phyloP scores from a whole-genome alignment of 2,888 invertebrate species.

The Sesia apiformis region DNA sequence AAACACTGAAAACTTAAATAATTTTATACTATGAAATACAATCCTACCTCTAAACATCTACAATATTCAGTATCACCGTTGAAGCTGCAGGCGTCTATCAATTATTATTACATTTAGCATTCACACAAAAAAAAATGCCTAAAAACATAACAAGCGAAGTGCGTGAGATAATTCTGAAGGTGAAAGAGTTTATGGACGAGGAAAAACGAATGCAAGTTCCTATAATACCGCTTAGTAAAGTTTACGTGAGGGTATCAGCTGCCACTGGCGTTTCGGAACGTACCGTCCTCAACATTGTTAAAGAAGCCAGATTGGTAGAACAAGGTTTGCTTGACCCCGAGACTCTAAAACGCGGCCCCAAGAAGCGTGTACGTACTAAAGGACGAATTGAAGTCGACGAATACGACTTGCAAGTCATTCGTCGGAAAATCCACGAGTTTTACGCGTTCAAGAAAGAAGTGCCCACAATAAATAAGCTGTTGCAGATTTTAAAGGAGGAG shows the following conservation, averaged over 20 bases:
- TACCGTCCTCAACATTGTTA: constrained; percentile 59
- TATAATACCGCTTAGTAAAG: constrained; percentile 64
- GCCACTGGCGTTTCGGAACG: constrained; percentile 66
- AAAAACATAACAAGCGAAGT: constrained; percentile 65
- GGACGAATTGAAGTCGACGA: constrained; percentile 65
- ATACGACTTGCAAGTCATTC: constrained; percentile 58
- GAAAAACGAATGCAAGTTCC: constrained; percentile 69
- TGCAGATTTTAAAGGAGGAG: constrained; percentile 61
- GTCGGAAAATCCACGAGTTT: constrained; percentile 64
- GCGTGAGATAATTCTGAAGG: constrained; percentile 63
- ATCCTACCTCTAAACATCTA: no score
- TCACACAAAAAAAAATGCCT: constrained; percentile 38
- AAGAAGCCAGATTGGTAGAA: constrained; percentile 60
- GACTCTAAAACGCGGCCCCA: constrained; percentile 53
- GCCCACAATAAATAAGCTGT: constrained; percentile 59
- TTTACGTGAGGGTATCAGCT: constrained; percentile 60
- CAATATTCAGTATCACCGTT: no score
- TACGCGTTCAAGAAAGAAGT: constrained; percentile 66
- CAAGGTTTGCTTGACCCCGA: constrained; percentile 63
- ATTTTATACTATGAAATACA: no score
- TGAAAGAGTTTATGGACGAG: constrained; percentile 67
- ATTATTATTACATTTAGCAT: background rate
- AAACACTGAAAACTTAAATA: no score
- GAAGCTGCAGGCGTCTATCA: no score
- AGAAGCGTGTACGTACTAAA: constrained; percentile 58